A percentile compares a stretch with the other conserved stretches of the same genome.
These are phyloP conservation scores for Rousettus madagascariensis DNA, from an alignment of 2,797 vertebrate species.

Conservation along the genomic window DNA sequence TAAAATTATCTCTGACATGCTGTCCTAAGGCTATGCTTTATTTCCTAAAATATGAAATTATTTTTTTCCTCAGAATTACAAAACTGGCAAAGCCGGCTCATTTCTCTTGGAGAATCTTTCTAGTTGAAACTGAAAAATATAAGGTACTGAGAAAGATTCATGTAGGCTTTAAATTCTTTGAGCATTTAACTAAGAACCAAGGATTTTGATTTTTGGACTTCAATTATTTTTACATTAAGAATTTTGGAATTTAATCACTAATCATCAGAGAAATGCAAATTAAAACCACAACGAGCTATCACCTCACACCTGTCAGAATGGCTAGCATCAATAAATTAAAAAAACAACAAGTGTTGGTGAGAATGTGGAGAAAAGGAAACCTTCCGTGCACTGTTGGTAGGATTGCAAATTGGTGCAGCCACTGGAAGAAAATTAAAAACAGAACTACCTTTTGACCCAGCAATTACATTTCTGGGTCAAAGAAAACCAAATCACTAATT, in stretches of 20 bases:
- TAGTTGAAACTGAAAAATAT: background rate
- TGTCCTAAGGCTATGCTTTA: background rate
- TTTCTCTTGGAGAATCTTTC: background rate
- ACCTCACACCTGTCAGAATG: no score
- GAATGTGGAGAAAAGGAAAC: no score
- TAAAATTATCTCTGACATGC: background rate
- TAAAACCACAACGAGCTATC: no score
- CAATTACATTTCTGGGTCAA: no score
- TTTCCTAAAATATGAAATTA: background rate
- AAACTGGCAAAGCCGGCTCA: background rate
- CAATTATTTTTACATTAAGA: background rate
- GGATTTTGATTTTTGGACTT: conserved; percentile 9
- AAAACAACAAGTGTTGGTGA: no score
- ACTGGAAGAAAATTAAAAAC: no score
- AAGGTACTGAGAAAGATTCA: background rate
- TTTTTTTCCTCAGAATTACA: background rate
- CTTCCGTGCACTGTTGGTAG: no score
- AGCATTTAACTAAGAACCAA: background rate
- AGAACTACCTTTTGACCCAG: no score
- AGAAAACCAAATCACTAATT: no score
- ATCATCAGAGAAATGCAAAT: no score
- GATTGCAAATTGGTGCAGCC: no score
- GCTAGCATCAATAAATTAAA: no score
- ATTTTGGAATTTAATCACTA: background rate
- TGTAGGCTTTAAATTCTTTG: background rate